Base-by-base conservation (phyloP, 1,140 invertebrate genomes). In the Ceratosolen fusciceps region DNA sequence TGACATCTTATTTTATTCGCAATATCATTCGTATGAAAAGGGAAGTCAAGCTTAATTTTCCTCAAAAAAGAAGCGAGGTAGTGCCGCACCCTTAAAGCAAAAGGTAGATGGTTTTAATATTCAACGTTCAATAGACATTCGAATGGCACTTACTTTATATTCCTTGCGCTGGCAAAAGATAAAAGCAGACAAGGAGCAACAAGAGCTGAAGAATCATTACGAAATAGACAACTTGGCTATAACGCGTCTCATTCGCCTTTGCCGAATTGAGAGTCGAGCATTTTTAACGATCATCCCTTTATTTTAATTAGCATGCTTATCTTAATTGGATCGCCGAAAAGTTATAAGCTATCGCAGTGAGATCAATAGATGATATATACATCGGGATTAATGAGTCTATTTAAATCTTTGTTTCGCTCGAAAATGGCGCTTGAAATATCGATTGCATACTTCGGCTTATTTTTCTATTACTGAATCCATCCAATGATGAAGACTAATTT, bases 281-380 rank as follows among this genome's bases (percentile, higher is more conserved):
- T 74, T 74, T 75, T 82, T 80, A 81, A 82, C 80, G 75, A 81
- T 84, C 80, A 79, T 83, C 82, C 72, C 65, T 74, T 71, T 79
- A 81, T 83, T 82, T 84, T 83, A 80, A 84, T 84, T 84, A 84
- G 76, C 79, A 79, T 80, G 81, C 79, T 73, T 80, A 84, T 82
- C 79, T 84, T 83, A 81, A 83, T 82, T 76, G 77, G 62, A 0
- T 70, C 47, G 74, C 62, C 52, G 31, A 4, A 49, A 19, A 29
- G n/a, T 37, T 58, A 24, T 26, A 34, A 58, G 71, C 29, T 7
- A 43, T 43, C 12, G 12, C 39, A 43, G 39, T 43, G 12, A 43
- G 39, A 43, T 43, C 39, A 43, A 43, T 43, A 12, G 5, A 43
- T 5, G 5, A 5, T 7, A 43, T 43, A 43, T 12, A 43, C 12